Base-by-base conservation (phyloP, 2,888 invertebrate species). In the Athrips mouffetella region DNA sequence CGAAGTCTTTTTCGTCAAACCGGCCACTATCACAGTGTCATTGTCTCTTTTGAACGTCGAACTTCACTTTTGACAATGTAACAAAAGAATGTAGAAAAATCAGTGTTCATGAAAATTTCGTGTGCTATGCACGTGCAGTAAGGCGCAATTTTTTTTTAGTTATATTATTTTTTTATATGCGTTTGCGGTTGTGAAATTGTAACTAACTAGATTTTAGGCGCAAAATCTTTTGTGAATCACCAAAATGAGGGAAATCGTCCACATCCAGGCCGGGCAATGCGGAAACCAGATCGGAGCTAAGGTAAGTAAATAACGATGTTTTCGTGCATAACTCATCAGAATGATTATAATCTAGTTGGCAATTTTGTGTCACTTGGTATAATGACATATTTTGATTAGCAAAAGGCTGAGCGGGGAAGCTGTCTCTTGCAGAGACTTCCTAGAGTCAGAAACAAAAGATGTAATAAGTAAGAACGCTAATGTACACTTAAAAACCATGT, bases 181-280 rank as follows among this genome's bases (percentile, higher is more conserved):
- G 48, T 73, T 70, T 60, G 53, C 46, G 60, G 51, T 61, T 62
- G 63, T 70, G 52, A 67, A 63, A 62, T 65, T 68, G 59, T 69
- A 59, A 65, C 62, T 42, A 56, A 56, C 55, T 55, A 55, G 40
- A 56, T 59, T 67, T 72, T 67, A 57, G 72, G 52, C 53, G 49
- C 71, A 23, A 81, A 81, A 80, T 80, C 77, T 4, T 55, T 62
- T 52, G 76, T 77, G 61, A 85, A 47, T 11, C 30, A 39, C 31
- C 29, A 90, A 87, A 69, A 94, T 95, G 94, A 92, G 94, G 88
- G 94, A 95, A 91, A 95, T 95, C 80, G 93, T 95, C 62, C 94
- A 94, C 70, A 84, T 94, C 57, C 94, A 95, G 78, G 94, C 93
- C 71, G 94, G 94, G 67, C 94, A 95, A 78, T 95, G 94, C 88